Conservation (phyloP, 2,113 vertebrate genomes). For the Mormyrus lacerda region DNA sequence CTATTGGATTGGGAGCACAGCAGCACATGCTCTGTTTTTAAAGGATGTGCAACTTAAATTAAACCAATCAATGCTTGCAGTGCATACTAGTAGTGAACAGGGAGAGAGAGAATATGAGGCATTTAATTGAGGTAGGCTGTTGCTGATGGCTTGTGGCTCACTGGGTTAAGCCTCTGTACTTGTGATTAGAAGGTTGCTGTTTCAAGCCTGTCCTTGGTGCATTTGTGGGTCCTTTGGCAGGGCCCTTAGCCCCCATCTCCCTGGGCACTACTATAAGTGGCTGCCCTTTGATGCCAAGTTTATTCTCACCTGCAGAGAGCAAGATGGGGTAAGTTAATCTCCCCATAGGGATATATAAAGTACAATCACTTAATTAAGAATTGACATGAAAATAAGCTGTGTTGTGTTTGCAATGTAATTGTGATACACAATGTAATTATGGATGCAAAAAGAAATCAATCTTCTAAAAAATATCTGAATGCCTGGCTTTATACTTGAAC, state of each 20-base stretch:
- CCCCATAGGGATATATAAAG: not conserved
- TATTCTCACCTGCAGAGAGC: not conserved
- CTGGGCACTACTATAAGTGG: not conserved
- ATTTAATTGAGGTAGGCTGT: not conserved
- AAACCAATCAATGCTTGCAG: not conserved
- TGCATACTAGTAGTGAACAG: not conserved
- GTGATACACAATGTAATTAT: not conserved
- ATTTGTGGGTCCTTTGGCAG: not conserved
- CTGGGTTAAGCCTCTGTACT: not conserved
- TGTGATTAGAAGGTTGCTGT: not conserved
- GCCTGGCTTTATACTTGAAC: not conserved
- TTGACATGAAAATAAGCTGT: not conserved
- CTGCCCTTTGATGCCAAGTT: not conserved
- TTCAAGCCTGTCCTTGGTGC: not conserved
- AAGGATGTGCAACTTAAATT: not conserved
- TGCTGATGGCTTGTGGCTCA: not conserved
- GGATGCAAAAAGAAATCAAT: not conserved
- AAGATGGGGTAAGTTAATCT: not conserved
- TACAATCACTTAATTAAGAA: not conserved
- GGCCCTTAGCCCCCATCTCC: not conserved
- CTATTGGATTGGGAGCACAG: not conserved
- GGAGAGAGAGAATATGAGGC: not conserved
- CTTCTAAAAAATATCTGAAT: not conserved
- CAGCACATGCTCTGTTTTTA: not conserved
- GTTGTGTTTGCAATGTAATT: not conserved